phyloP scores from a whole-genome alignment of 2,113 vertebrate species.

The Alethe castanea region DNA sequence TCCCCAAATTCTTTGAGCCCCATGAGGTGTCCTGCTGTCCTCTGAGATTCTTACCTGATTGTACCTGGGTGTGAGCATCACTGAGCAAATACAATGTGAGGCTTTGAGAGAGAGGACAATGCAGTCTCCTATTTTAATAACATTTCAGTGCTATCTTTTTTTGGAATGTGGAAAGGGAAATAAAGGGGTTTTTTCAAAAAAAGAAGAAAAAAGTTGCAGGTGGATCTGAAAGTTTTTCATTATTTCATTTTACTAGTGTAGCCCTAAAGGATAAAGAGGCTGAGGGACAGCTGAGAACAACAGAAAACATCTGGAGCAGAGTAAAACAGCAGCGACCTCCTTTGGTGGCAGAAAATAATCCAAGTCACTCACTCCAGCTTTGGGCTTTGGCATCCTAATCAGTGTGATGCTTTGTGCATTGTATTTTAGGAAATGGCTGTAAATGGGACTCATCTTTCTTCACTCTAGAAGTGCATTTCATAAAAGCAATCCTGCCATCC shows the following conservation, averaged over 20 bases:
- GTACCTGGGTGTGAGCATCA: background rate
- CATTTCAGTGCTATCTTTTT: constrained; percentile 20
- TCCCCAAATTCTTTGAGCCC: background rate
- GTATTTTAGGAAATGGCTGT: background rate
- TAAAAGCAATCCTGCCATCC: background rate
- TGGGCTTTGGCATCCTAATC: background rate
- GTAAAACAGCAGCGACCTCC: constrained; percentile 11
- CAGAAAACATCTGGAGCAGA: background rate
- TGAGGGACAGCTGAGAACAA: background rate
- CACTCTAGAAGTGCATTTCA: background rate
- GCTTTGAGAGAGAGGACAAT: background rate
- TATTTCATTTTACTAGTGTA: background rate
- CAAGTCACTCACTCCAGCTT: background rate
- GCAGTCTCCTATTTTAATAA: background rate
- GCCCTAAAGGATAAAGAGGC: background rate
- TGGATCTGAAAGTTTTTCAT: background rate
- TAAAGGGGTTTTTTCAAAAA: background rate
- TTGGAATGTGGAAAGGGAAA: background rate
- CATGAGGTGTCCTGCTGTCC: background rate
- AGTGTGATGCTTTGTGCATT: background rate
- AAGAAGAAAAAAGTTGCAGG: background rate
- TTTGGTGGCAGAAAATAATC: background rate
- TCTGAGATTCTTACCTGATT: background rate
- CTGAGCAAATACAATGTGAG: background rate
- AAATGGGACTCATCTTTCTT: background rate